Evolutionary conservation across 2,888 invertebrate genomes (phyloP).

Genomic region (Baronia brevicornis): DNA sequence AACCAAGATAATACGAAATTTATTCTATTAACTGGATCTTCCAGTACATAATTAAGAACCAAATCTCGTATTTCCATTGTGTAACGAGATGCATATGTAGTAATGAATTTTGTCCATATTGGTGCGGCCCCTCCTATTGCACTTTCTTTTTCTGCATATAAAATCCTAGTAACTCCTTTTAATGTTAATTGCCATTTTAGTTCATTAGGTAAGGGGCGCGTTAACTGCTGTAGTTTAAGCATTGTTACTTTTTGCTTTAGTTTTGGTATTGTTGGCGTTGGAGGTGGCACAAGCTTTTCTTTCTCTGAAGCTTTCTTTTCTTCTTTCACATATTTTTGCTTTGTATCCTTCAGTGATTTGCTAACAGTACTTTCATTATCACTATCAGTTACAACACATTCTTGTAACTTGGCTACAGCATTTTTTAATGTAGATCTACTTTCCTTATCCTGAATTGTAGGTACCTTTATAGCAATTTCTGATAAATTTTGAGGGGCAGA

Average conservation of each 20-base stretch:
- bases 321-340: constrained; percentile 69
- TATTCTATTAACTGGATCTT: constrained; percentile 88
- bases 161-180: constrained; percentile 83
- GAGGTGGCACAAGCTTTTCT: constrained; percentile 51
- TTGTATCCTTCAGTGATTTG: constrained; percentile 64
- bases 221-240: constrained; percentile 88
- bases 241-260: constrained; percentile 81
- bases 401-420: constrained; percentile 65
- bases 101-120: constrained; percentile 83
- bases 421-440: constrained; percentile 59
- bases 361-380: constrained; percentile 56
- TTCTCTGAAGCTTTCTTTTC: constrained; percentile 73
- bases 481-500: too few relatives aligned
- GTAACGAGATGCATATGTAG: constrained; percentile 90
- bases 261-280: constrained; percentile 64
- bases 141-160: constrained; percentile 84
- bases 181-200: constrained; percentile 82
- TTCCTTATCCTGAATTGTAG: constrained; percentile 76
- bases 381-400: constrained; percentile 54
- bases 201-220: constrained; percentile 83
- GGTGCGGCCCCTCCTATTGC: constrained; percentile 79
- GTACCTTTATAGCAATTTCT: constrained; percentile 55
- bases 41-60: constrained; percentile 86
- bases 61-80: constrained; percentile 85
- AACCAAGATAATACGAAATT: constrained; percentile 95